Evolutionary conservation across 2,797 vertebrate genomes (phyloP), one percentile per base, ranked within the genome.

Genomic region (Aphelocoma californica): DNA sequence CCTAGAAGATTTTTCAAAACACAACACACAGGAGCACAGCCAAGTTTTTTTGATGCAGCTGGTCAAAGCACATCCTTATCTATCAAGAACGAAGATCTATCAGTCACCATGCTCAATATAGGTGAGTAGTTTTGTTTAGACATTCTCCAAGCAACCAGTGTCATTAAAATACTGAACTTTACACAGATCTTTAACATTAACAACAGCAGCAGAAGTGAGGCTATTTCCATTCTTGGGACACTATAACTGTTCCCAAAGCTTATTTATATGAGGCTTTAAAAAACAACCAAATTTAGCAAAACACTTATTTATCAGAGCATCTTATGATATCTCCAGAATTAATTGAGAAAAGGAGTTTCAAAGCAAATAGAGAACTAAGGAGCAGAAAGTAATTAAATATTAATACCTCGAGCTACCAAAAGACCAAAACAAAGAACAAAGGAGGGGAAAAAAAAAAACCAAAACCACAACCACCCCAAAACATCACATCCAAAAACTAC

Each of bases 111-210:
- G 31, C 16, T 75, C 53, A 64, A 25, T 61, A 77, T 2, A 77
- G 58, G 48, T 26, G 0, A 66, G 32, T 56, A 58, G 79, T 70
- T 94, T 93, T 79, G 56, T 92, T 83, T 32, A 92, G 67, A 70
- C 29, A 36, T 45, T 77, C 64, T 92, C 67, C 51, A 91, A 88
- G 50, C 25, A 92, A 85, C 32, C 48, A 74, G 23, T 71, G 60
- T 88, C 38, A 82, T 65, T 78, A 95, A 95, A 94, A 94, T 50
- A 81, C 26, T 65, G 50, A 93, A 88, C 57, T 92, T 81, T 12
- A 79, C 25, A 85, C 16, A 74, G 31, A 94, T 84, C 51, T 88
- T 44, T 62, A 83, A 54, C 19, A 89, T 75, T 82, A 82, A 74
- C 31, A 85, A 34, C 26, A 81, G 72, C 79, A 82, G 60, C 38